Evolutionary conservation across 2,113 vertebrate species (phyloP).

Genomic region (Megalops atlanticus): DNA sequence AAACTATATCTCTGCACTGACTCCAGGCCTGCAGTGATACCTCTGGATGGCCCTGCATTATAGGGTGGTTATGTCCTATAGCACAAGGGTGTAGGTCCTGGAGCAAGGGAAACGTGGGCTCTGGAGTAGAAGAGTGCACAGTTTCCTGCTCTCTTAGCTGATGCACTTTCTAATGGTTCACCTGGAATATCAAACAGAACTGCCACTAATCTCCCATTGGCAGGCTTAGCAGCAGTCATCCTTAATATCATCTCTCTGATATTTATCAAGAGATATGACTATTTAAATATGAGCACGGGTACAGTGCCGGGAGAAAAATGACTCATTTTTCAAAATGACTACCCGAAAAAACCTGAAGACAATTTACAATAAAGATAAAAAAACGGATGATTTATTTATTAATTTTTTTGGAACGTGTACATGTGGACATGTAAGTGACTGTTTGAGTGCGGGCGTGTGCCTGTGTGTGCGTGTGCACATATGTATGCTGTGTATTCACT

Average conservation of each 20-base stretch:
- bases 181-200: constrained; percentile 1
- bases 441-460: constrained; percentile 50
- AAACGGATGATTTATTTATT: background rate
- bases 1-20: background rate
- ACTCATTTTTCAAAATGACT: too few species aligned
- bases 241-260: background rate
- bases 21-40: too few species aligned
- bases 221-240: background rate
- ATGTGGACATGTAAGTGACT: constrained; percentile 28
- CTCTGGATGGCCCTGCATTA: too few species aligned
- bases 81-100: background rate
- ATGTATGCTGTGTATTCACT: background rate
- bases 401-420: background rate
- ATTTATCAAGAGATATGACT: background rate
- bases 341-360: background rate
- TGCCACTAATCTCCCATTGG: background rate
- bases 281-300: background rate
- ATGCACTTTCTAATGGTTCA: background rate
- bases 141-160: background rate
- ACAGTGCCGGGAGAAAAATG: too few species aligned
- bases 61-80: too few species aligned
- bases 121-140: background rate
- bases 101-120: background rate
- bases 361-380: background rate
- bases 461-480: constrained; percentile 27